phyloP scores from a whole-genome alignment of 2,113 vertebrate genomes.

The Alethe castanea region DNA sequence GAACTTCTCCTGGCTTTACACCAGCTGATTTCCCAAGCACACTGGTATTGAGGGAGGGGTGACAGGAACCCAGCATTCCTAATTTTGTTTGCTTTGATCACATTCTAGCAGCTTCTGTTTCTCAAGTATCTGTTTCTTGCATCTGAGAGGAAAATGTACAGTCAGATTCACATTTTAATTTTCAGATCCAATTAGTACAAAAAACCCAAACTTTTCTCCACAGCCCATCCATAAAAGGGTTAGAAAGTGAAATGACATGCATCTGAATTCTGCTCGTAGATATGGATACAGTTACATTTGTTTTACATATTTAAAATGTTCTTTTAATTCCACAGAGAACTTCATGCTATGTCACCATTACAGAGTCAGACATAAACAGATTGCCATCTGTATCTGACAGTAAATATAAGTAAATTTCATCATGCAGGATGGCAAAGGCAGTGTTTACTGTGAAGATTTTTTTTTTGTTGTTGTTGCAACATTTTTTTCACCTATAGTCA shows the following conservation, averaged over 20 bases:
- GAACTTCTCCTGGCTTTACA: background rate
- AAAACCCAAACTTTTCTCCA: background rate
- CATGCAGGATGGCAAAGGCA: background rate
- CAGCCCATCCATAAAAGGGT: background rate
- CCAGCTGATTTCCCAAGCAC: background rate
- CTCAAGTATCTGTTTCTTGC: background rate
- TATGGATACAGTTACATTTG: background rate
- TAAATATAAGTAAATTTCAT: background rate
- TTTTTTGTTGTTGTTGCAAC: background rate
- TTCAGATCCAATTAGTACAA: background rate
- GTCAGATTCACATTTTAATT: background rate
- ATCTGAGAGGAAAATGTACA: background rate
- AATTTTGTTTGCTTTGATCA: conserved; percentile 13
- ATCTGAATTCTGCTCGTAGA: background rate
- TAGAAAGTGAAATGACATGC: background rate
- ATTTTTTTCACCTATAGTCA: background rate
- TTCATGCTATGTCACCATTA: background rate
- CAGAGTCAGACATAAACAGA: background rate
- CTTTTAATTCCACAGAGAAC: background rate
- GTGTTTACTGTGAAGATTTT: background rate
- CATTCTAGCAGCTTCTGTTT: background rate
- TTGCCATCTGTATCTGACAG: background rate
- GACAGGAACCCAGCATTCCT: background rate
- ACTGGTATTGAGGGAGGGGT: background rate
- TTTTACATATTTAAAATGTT: background rate